Conservation (phyloP, 2,888 invertebrate species). For the Cenopis cana region DNA sequence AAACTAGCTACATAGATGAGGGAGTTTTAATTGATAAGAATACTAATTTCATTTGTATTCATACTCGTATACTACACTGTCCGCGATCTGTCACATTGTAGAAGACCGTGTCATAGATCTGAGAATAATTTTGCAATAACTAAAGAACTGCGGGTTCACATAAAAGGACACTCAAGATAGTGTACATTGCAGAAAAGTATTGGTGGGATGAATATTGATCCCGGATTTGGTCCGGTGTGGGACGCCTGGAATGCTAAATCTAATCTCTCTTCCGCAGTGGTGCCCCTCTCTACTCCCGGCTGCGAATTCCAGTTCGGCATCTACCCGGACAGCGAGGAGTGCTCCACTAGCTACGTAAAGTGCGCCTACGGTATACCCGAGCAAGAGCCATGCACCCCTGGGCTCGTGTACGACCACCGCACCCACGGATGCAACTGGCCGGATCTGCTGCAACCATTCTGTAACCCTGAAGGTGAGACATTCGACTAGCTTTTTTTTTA, state of each 20-base stretch:
- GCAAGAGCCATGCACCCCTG: conserved; percentile 93
- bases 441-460: conserved; percentile 93
- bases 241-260: too few species aligned
- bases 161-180: too few species aligned
- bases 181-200: too few species aligned
- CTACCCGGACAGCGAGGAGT: conserved; percentile 91
- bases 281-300: conserved; percentile 91
- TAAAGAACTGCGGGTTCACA: too few species aligned
- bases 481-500: too few species aligned
- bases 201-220: too few species aligned
- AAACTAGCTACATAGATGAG: too few species aligned
- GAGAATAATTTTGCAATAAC: too few species aligned
- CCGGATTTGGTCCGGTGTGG: too few species aligned
- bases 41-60: too few species aligned
- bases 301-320: conserved; percentile 96
- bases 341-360: conserved; percentile 94
- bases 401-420: conserved; percentile 94
- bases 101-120: not conserved
- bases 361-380: conserved; percentile 93
- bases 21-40: too few species aligned
- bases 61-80: not conserved
- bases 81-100: not conserved
- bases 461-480: conserved; percentile 93
- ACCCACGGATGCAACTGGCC: conserved; percentile 97
- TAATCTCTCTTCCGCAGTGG: conserved; percentile 83